Conservation (phyloP, 2,113 vertebrate genomes). For the Oreochromis tanganicae region DNA sequence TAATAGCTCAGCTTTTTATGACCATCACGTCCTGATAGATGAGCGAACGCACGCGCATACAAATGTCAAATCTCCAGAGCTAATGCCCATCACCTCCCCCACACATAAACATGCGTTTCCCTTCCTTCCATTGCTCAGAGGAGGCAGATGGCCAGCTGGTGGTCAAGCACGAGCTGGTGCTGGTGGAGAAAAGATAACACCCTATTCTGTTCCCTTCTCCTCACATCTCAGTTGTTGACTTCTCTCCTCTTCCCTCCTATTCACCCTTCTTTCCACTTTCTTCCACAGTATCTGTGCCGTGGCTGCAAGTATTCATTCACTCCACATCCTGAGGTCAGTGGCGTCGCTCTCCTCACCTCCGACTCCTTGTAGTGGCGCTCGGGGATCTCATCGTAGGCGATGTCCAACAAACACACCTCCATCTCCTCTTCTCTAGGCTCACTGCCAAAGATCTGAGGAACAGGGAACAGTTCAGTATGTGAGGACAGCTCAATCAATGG, state of each 20-base stretch:
- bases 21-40: slow-evolving; percentile 15
- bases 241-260: background rate
- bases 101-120: background rate
- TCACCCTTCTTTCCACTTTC: background rate
- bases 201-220: background rate
- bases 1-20: slow-evolving; percentile 53
- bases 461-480: background rate
- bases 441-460: slow-evolving; percentile 86
- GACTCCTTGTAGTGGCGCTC: slow-evolving; percentile 97
- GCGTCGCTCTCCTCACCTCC: slow-evolving; percentile 74
- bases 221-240: background rate
- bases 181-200: slow-evolving; percentile 6
- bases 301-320: background rate
- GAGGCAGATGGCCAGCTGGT: slow-evolving; percentile 35
- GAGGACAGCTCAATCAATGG: slow-evolving; percentile 5
- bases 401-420: slow-evolving; percentile 92
- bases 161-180: slow-evolving; percentile 1
- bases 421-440: slow-evolving; percentile 87
- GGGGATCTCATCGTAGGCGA: slow-evolving; percentile 92
- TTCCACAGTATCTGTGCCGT: background rate
- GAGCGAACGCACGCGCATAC: background rate
- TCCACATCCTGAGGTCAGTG: background rate
- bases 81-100: slow-evolving; percentile 12
- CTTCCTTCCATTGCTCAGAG: background rate
- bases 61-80: slow-evolving; percentile 30